Base-by-base conservation (phyloP, 2,888 invertebrate species). In the Tortrix viridana region DNA sequence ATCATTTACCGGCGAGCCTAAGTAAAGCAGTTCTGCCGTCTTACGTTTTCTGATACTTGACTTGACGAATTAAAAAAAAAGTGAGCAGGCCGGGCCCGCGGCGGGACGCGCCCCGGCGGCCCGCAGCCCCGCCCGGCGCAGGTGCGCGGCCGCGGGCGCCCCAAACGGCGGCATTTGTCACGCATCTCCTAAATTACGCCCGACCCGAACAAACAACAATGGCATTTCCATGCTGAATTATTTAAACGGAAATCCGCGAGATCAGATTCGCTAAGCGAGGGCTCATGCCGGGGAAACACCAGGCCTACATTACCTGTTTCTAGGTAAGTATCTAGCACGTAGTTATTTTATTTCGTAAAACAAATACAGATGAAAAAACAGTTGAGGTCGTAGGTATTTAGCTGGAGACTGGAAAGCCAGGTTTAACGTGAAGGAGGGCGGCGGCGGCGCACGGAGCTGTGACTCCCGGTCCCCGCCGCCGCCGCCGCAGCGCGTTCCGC, bases 121-220 rank as follows among this genome's bases (percentile, higher is more conserved):
- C n/a, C 38, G 3, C 38, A n/a, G n/a, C 5, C 38, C n/a, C 26
- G 26, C 26, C 38, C 38, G 38, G 41, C 14, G 41, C 41, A 41
- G 14, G 22, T 16, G 43, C 22, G 54, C 12, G 32, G n/a, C 50
- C 32, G 32, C 32, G 6, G 20, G 56, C 49, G 14, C 22, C 49
- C 50, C 49, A 46, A 63, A 67, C 63, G 63, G 67, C 67, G 53
- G 49, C 53, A 62, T 65, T 63, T 64, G 53, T 63, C 66, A 66
- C 65, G 66, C 66, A 67, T 67, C 62, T 56, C 63, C 66, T 62
- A 66, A 69, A 69, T 67, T 63, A 66, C 66, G 66, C 60, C 58
- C 65, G 65, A 60, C 65, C 63, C 55, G 63, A 65, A 66, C 63
- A 65, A 67, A 64, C 66, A 69, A 69, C 65, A 49, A 60, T 58